These are phyloP conservation scores for Entomyzon cyanotis DNA, from an alignment of 2,113 vertebrate genomes.

Conservation along the genomic window DNA sequence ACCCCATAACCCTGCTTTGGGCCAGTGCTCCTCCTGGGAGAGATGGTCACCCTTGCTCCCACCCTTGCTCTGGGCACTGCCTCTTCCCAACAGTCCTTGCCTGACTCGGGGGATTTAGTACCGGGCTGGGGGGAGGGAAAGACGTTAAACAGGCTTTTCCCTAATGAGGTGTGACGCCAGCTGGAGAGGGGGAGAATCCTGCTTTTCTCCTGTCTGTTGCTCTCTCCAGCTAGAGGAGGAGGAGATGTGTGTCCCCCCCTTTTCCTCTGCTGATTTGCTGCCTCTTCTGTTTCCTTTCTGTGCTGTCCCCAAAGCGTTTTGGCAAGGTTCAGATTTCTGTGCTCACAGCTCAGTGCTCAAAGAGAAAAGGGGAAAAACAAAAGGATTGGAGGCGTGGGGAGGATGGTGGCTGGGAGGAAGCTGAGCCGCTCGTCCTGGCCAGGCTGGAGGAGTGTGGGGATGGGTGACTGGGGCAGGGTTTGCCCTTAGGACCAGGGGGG, in stretches of 20 bases:
- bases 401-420: constrained; percentile 5
- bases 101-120: constrained; percentile 61
- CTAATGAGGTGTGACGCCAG: constrained; percentile 77
- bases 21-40: background rate
- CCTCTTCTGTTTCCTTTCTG: constrained; percentile 64
- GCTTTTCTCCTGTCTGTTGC: constrained; percentile 69
- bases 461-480: background rate
- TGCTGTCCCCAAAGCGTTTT: constrained; percentile 72
- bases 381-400: constrained; percentile 51
- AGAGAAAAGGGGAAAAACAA: constrained; percentile 74
- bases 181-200: constrained; percentile 69
- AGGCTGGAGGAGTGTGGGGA: background rate
- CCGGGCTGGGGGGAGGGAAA: constrained; percentile 28
- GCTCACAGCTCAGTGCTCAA: constrained; percentile 78
- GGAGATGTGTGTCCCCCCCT: constrained; percentile 7
- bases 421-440: background rate
- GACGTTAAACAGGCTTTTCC: constrained; percentile 69
- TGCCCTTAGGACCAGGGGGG: background rate
- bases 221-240: constrained; percentile 51
- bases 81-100: constrained; percentile 51
- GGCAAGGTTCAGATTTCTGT: constrained; percentile 77
- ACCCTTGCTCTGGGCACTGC: background rate
- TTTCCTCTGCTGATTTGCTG: constrained; percentile 64
- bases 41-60: constrained; percentile 19
- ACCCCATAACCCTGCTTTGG: background rate